Evolutionary conservation across 2,888 invertebrate species (phyloP).

Genomic region (Eulithis testata): DNA sequence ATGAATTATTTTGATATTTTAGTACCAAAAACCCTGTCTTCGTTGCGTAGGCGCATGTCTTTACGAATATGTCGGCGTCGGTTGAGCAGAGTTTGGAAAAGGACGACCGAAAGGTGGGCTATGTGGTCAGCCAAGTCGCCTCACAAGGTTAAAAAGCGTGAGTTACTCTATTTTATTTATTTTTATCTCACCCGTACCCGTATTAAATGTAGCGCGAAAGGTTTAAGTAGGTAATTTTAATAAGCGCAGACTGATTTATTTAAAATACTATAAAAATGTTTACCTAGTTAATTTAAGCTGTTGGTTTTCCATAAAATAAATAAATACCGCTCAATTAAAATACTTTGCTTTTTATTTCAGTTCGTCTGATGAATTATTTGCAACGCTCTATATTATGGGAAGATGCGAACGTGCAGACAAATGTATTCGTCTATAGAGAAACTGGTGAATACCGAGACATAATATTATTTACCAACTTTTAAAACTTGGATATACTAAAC

Average conservation of each 20-base stretch:
- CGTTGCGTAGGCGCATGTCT: slow-evolving; percentile 51
- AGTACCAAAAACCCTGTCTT: slow-evolving; percentile 51
- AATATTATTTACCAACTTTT: too few species aligned
- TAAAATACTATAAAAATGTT: too few species aligned
- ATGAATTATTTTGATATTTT: neutral
- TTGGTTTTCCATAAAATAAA: too few species aligned
- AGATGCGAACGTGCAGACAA: slow-evolving; percentile 62
- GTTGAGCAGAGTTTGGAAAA: slow-evolving; percentile 65
- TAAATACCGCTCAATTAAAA: too few species aligned
- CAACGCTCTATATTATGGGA: slow-evolving; percentile 56
- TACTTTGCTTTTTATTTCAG: slow-evolving; percentile 49
- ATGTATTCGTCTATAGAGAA: slow-evolving; percentile 53
- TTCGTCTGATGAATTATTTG: slow-evolving; percentile 51
- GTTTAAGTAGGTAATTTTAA: too few species aligned
- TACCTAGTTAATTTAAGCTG: too few species aligned
- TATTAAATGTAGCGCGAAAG: too few species aligned
- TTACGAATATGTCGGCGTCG: slow-evolving; percentile 55
- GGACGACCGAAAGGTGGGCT: slow-evolving; percentile 58
- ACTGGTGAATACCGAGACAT: slow-evolving; percentile 49
- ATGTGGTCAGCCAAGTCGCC: slow-evolving; percentile 55
- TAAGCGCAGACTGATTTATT: too few species aligned
- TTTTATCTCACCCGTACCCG: too few species aligned
- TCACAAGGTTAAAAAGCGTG: slow-evolving; percentile 54
- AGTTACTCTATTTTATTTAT: slow-evolving; percentile 31
- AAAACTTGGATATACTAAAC: too few species aligned